Evolutionary conservation across 2,888 invertebrate species (phyloP).

Genomic region (Xestia xanthographa): DNA sequence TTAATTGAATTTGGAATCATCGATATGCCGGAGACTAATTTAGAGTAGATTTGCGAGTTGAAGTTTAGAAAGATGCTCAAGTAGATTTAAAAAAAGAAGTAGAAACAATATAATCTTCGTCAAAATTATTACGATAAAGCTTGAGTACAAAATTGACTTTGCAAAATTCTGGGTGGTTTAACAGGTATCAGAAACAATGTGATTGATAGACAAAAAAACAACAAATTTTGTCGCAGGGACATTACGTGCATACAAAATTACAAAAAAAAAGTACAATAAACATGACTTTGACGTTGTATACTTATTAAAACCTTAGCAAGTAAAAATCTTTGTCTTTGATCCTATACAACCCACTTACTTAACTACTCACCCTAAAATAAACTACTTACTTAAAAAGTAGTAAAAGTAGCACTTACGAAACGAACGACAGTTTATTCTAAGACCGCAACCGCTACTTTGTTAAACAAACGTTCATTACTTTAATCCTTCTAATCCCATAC

Average conservation of each 20-base stretch:
- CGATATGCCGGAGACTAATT: neutral
- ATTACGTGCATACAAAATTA: too few species aligned
- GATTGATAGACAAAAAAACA: neutral
- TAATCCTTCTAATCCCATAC: slow-evolving; percentile 8
- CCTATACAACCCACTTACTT: neutral
- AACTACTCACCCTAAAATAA: neutral
- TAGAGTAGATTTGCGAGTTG: neutral
- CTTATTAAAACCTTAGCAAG: too few species aligned
- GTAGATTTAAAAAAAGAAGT: neutral
- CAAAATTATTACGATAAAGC: neutral
- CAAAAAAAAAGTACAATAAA: too few species aligned
- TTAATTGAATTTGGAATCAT: neutral
- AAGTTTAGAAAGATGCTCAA: neutral
- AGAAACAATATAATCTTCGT: neutral
- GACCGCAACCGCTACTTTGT: neutral
- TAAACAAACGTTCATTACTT: slow-evolving; percentile 9
- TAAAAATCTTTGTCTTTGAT: too few species aligned
- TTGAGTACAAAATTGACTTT: neutral
- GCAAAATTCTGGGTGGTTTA: neutral
- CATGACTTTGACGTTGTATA: neutral
- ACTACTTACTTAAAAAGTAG: neutral
- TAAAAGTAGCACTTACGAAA: neutral
- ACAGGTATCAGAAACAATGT: neutral
- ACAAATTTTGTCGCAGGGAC: too few species aligned
- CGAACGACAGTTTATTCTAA: neutral